Conservation (phyloP, 2,797 vertebrate species). For the Stomatorhinus walkeri region DNA sequence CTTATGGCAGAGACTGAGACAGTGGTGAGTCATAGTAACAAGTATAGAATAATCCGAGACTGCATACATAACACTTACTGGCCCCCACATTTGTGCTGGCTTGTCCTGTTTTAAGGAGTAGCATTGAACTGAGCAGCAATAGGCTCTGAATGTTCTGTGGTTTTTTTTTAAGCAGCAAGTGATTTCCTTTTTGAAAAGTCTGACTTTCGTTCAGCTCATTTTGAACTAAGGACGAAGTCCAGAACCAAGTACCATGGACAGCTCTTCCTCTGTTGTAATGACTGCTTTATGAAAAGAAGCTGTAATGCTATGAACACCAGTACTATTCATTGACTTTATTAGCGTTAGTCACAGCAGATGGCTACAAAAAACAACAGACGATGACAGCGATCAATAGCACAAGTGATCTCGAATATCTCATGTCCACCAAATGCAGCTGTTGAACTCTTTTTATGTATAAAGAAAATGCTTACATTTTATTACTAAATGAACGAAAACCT, state of each 20-base stretch:
- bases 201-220: neutral
- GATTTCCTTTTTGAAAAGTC: neutral
- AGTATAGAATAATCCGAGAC: neutral
- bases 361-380: neutral
- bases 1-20: neutral
- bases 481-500: neutral
- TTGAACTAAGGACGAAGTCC: neutral
- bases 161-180: neutral
- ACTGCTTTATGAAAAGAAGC: neutral
- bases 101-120: neutral
- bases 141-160: neutral
- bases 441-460: neutral
- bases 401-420: neutral
- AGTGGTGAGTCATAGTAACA: neutral
- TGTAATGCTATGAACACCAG: neutral
- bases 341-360: neutral
- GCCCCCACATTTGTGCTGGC: neutral
- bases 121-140: neutral
- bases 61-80: neutral
- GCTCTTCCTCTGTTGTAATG: conserved; percentile 27
- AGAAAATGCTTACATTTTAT: neutral
- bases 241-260: conserved; percentile 56
- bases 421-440: neutral
- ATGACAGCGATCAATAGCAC: neutral
- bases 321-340: neutral